Conservation (phyloP, 2,113 vertebrate genomes). For the Crotalus helleri region DNA sequence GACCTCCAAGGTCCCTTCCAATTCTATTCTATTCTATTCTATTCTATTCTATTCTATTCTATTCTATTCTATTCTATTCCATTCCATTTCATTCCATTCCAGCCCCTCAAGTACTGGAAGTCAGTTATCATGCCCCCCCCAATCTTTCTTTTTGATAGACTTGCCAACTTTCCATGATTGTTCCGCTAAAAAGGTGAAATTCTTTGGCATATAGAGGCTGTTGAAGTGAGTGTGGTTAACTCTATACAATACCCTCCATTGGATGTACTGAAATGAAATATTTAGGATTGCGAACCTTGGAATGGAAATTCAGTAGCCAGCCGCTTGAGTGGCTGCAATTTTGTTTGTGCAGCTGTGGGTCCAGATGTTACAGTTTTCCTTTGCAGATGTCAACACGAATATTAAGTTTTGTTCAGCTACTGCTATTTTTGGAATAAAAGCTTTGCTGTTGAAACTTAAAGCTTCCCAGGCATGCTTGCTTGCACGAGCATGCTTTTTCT, state of each 20-base stretch:
- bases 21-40: too few relatives aligned
- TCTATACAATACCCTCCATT: background rate
- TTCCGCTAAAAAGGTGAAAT: background rate
- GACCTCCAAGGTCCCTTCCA: too few relatives aligned
- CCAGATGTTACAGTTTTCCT: background rate
- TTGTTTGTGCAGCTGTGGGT: background rate
- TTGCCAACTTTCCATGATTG: background rate
- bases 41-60: too few relatives aligned
- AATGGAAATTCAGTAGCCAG: background rate
- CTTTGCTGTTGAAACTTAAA: constrained; percentile 7
- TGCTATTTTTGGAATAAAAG: background rate
- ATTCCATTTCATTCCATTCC: too few relatives aligned
- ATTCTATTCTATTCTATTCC: too few relatives aligned
- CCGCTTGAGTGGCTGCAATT: background rate
- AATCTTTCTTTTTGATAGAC: background rate
- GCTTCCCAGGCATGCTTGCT: background rate
- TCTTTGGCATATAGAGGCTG: background rate
- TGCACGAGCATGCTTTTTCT: background rate
- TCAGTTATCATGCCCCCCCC: too few relatives aligned
- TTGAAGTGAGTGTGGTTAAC: background rate
- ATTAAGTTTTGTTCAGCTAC: background rate
- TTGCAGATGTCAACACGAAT: background rate
- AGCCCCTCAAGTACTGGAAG: too few relatives aligned
- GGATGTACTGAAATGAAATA: background rate
- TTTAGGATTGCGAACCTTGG: background rate